A percentile compares a stretch with the other conserved stretches of the same genome.
Evolutionary conservation across 2,113 vertebrate genomes (phyloP).

Genomic region (Brienomyrus longianalis): DNA sequence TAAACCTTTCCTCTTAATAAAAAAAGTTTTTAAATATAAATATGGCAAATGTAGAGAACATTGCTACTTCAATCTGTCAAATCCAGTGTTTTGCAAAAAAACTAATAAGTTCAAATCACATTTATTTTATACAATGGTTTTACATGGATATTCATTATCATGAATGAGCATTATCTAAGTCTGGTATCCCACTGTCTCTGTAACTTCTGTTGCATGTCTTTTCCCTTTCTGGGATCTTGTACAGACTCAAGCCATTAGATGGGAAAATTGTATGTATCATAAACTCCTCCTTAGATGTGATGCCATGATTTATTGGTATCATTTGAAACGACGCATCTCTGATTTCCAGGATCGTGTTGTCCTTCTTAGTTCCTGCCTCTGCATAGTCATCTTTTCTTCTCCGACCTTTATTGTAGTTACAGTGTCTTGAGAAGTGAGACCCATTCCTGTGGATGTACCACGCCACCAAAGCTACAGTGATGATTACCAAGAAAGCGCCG

Average conservation of each 20-base stretch:
- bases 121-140: conserved; percentile 66
- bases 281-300: conserved; percentile 96
- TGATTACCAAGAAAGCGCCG: conserved; percentile 84
- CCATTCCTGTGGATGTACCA: conserved; percentile 94
- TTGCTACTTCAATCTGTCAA: conserved; percentile 91
- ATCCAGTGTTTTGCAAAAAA: conserved; percentile 98
- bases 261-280: conserved; percentile 99
- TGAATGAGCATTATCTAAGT: conserved; percentile 98
- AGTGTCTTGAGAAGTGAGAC: conserved; percentile 94
- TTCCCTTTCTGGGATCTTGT: conserved; percentile 91
- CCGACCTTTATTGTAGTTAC: conserved; percentile 91
- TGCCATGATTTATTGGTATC: conserved; percentile 90
- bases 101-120: conserved; percentile 70
- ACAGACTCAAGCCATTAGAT: conserved; percentile 92
- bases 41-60: conserved; percentile 99
- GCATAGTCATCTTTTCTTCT: conserved; percentile 96
- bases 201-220: conserved; percentile 98
- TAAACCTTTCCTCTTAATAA: conserved; percentile 83
- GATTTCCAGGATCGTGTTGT: conserved; percentile 97
- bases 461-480: conserved; percentile 84
- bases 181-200: conserved; percentile 99
- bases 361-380: conserved; percentile 96
- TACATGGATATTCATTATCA: conserved; percentile 73
- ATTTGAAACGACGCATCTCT: conserved; percentile 99
- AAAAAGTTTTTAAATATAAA: conserved; percentile 99